Percentiles rank a stretch among this genome's conserved stretches.
Conservation (phyloP, 2,888 invertebrate species). For the Cantharis flavilabris region DNA sequence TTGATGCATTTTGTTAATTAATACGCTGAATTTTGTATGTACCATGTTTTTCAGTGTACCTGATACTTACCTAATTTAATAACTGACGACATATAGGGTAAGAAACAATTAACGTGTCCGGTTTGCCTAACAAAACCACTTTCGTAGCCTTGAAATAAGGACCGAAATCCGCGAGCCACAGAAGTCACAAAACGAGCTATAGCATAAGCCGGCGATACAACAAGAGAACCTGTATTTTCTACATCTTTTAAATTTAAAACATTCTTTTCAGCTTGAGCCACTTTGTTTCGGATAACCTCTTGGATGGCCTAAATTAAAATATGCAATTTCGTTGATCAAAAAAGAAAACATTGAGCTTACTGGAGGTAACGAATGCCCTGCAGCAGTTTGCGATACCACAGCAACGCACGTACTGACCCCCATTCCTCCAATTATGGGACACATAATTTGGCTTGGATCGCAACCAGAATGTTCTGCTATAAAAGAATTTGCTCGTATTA, state of each 20-base stretch:
- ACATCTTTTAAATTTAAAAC: conserved; percentile 39
- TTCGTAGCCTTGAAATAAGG: conserved; percentile 46
- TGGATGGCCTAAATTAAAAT: conserved; percentile 18
- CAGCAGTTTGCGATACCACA: conserved; percentile 48
- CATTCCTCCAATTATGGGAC: conserved; percentile 50
- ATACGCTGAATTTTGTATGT: too few species aligned
- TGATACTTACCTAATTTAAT: conserved; percentile 43
- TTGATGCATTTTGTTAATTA: too few species aligned
- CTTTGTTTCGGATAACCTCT: conserved; percentile 38
- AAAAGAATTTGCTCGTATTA: conserved; percentile 45
- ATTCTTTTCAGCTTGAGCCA: conserved; percentile 44
- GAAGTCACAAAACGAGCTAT: conserved; percentile 47
- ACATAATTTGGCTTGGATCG: conserved; percentile 41
- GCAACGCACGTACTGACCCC: conserved; percentile 45
- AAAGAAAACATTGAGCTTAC: neutral
- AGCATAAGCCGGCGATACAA: conserved; percentile 44
- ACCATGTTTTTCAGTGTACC: too few species aligned
- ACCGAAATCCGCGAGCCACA: conserved; percentile 45
- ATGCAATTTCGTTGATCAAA: neutral
- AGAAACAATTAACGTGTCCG: conserved; percentile 47
- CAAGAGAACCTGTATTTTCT: conserved; percentile 40
- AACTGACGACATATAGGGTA: conserved; percentile 51
- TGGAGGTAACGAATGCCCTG: conserved; percentile 19
- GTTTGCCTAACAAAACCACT: conserved; percentile 51
- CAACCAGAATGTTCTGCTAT: conserved; percentile 40